These are phyloP conservation scores for Zaprionus nigranus DNA, from an alignment of 1,140 invertebrate genomes.

Conservation along the genomic window DNA sequence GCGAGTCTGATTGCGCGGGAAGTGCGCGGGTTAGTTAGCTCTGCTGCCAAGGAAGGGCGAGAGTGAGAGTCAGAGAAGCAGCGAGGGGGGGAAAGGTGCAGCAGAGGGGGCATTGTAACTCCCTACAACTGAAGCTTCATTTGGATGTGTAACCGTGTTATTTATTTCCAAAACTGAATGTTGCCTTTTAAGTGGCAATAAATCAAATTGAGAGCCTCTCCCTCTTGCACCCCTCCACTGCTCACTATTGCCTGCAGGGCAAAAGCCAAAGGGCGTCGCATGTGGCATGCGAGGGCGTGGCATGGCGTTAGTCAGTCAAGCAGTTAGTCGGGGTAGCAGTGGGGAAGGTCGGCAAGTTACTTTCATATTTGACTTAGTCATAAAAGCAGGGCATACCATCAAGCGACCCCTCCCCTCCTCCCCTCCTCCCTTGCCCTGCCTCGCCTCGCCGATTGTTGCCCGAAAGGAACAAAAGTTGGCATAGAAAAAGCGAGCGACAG, in stretches of 20 bases:
- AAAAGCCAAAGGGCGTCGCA: constrained; percentile 21
- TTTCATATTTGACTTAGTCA: constrained; percentile 81
- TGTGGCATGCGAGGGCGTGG: constrained; percentile 22
- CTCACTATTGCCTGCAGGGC: not conserved
- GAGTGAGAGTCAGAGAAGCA: not conserved
- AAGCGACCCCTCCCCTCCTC: constrained; percentile 1
- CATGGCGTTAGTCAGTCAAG: constrained; percentile 31
- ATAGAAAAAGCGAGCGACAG: constrained; percentile 45
- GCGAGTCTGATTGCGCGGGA: constrained; percentile 22
- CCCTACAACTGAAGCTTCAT: constrained; percentile 74
- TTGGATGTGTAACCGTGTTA: constrained; percentile 82
- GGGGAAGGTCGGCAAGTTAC: constrained; percentile 57
- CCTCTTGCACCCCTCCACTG: too few species aligned
- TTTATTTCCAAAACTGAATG: constrained; percentile 81
- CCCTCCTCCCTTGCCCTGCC: not conserved
- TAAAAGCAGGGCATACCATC: constrained; percentile 59
- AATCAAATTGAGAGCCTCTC: constrained; percentile 73
- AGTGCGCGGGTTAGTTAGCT: constrained; percentile 5
- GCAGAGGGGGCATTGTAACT: constrained; percentile 29
- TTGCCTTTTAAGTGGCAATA: constrained; percentile 83
- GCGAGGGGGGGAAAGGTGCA: not conserved
- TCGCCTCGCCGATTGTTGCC: constrained; percentile 14
- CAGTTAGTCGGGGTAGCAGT: constrained; percentile 34
- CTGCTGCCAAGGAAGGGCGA: not conserved
- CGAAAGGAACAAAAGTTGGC: constrained; percentile 41